Percentiles rank a stretch among this genome's conserved stretches.
These are phyloP conservation scores for Rhynchophorus ferrugineus DNA, from an alignment of 1,140 invertebrate species.

Conservation along the genomic window DNA sequence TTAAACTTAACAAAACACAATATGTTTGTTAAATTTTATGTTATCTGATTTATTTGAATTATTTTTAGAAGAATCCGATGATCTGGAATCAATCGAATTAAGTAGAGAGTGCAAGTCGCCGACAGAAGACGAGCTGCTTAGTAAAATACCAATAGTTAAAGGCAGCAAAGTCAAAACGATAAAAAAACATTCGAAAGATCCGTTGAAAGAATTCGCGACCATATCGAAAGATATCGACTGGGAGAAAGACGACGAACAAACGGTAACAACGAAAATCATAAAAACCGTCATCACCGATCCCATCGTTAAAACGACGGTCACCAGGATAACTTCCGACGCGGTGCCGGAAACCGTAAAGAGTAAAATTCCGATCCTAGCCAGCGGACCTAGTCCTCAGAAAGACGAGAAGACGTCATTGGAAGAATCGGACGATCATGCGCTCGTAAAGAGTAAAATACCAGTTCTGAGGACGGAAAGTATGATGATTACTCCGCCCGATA, in stretches of 20 bases:
- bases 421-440: conserved; percentile 14
- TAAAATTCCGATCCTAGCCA: conserved; percentile 30
- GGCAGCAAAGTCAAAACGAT: conserved; percentile 41
- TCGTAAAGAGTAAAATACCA: conserved; percentile 43
- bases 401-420: conserved; percentile 11
- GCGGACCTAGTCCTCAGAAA: conserved; percentile 9
- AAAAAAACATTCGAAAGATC: conserved; percentile 43
- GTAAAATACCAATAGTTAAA: conserved; percentile 36
- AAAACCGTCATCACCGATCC: conserved; percentile 40
- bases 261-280: conserved; percentile 36
- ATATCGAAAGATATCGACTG: conserved; percentile 41
- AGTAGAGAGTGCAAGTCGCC: conserved; percentile 21
- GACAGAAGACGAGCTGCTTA: conserved; percentile 31
- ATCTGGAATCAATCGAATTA: neutral
- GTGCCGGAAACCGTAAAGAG: conserved; percentile 24
- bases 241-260: conserved; percentile 40
- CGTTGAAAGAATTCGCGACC: conserved; percentile 39
- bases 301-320: conserved; percentile 40
- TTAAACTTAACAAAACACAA: too few relatives aligned
- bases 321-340: conserved; percentile 29
- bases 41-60: conserved; percentile 6
- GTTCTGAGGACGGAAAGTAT: conserved; percentile 38
- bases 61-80: conserved; percentile 5
- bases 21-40: too few relatives aligned
- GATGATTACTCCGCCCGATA: conserved; percentile 42